phyloP scores from a whole-genome alignment of 2,113 vertebrate genomes.

The Thalassoma bifasciatum region DNA sequence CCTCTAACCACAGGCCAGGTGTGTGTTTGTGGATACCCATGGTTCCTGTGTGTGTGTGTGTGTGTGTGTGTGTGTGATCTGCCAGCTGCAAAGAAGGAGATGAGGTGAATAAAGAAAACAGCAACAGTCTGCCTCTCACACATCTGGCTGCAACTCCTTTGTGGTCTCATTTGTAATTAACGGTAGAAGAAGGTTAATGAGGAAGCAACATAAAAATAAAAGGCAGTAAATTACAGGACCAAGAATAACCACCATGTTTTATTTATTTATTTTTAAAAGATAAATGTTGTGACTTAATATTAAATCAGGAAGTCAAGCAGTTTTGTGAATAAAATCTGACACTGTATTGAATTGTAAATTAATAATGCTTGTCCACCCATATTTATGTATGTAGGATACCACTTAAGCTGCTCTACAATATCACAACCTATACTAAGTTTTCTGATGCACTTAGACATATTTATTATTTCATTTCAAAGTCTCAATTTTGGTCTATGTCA shows the following conservation, averaged over 20 bases:
- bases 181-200: constrained; percentile 53
- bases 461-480: no score
- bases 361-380: no score
- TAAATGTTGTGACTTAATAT: background rate
- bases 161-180: constrained; percentile 42
- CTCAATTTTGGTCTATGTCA: no score
- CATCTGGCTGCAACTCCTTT: constrained; percentile 46
- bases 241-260: constrained; percentile 28
- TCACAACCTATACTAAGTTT: no score
- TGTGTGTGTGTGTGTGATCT: no score
- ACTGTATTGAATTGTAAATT: no score
- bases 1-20: constrained; percentile 41
- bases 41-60: background rate
- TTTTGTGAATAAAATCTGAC: background rate
- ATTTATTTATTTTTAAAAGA: background rate
- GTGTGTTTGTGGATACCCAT: background rate
- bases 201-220: constrained; percentile 40
- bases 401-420: no score
- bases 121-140: constrained; percentile 30
- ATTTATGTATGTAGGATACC: no score
- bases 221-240: constrained; percentile 38
- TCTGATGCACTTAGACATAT: no score
- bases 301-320: background rate
- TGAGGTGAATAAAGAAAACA: constrained; percentile 18
- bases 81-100: constrained; percentile 18